phyloP scores from a whole-genome alignment of 1,140 invertebrate species.

The Heterodera schachtii region DNA sequence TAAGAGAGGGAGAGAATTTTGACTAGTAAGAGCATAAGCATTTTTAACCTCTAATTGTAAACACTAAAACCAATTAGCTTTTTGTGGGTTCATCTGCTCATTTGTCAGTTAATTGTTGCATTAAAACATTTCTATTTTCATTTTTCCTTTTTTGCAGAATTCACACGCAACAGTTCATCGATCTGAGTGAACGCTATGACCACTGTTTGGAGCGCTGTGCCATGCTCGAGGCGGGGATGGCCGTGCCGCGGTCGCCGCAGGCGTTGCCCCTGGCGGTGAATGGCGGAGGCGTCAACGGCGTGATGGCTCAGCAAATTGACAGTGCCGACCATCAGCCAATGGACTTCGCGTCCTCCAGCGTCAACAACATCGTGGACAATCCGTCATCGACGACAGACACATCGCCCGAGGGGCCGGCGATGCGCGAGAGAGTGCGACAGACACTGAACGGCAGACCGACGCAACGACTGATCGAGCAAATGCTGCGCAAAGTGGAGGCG shows the following conservation, averaged over 20 bases:
- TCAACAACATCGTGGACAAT: background rate
- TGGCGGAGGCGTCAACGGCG: no score
- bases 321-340: background rate
- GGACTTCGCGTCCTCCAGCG: background rate
- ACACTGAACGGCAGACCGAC: background rate
- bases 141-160: constrained; percentile 25
- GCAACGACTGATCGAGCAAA: constrained; percentile 25
- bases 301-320: background rate
- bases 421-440: background rate
- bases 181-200: constrained; percentile 35
- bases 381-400: background rate
- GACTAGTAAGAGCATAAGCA: no score
- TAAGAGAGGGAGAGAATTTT: no score
- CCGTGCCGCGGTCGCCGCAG: background rate
- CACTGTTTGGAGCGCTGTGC: constrained; percentile 40
- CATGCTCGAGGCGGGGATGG: constrained; percentile 33
- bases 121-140: background rate
- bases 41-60: no score
- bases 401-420: background rate
- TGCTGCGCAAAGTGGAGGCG: constrained; percentile 29
- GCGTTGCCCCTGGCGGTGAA: no score
- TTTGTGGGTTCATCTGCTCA: no score
- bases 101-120: no score
- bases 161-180: constrained; percentile 34
- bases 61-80: no score